A percentile compares a stretch with the other conserved stretches of the same genome.
Evolutionary conservation across 2,113 vertebrate species (phyloP).

Genomic region (Odocoileus hemionus): DNA sequence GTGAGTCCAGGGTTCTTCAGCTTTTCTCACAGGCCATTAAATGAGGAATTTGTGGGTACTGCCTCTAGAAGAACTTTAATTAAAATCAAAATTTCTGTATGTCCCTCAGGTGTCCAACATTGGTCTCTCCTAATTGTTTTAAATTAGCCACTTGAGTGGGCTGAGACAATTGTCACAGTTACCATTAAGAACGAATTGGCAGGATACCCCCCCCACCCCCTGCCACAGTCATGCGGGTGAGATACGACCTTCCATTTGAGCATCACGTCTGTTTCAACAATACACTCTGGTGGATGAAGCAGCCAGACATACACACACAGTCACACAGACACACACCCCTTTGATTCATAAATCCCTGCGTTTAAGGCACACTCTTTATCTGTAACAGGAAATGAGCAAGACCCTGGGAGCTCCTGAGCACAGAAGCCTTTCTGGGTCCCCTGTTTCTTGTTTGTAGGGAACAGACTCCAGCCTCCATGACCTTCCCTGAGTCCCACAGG

Average conservation of each 20-base stretch:
- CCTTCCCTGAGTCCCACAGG: neutral
- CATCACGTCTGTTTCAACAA: neutral
- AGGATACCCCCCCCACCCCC: neutral
- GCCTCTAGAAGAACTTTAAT: conserved; percentile 28
- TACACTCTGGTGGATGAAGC: neutral
- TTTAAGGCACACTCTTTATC: rapidly evolving
- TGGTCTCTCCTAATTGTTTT: conserved; percentile 31
- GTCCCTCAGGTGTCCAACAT: neutral
- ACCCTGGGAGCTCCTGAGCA: neutral
- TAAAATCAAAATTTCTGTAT: conserved; percentile 34
- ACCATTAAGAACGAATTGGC: neutral
- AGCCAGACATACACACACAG: neutral
- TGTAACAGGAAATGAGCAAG: neutral
- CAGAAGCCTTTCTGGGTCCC: neutral
- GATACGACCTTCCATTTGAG: neutral
- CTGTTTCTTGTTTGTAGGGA: neutral
- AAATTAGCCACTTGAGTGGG: conserved; percentile 33
- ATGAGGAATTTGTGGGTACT: neutral
- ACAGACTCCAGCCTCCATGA: neutral
- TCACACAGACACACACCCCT: neutral
- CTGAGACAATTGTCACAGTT: conserved; percentile 6
- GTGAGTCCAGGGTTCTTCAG: neutral
- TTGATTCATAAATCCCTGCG: neutral
- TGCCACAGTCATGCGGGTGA: neutral
- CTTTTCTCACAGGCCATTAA: conserved; percentile 15